A percentile compares a stretch with the other conserved stretches of the same genome.
Conservation (phyloP, 2,113 vertebrate genomes). For the Nematolebias whitei region DNA sequence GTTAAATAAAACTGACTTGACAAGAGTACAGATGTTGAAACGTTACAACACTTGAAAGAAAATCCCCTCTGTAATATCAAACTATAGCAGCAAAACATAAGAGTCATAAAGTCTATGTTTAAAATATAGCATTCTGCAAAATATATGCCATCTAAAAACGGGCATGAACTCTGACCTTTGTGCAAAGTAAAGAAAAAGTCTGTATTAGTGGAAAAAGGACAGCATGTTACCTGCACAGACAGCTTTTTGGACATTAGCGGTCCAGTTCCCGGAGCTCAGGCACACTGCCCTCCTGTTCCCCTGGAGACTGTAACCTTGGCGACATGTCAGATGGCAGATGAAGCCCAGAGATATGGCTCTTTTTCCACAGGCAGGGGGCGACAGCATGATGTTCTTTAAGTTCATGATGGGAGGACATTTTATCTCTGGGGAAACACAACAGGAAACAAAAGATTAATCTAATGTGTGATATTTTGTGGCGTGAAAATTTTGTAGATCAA, state of each 20-base stretch:
- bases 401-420: slow-evolving; percentile 82
- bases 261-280: slow-evolving; percentile 89
- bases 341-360: slow-evolving; percentile 79
- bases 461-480: neutral
- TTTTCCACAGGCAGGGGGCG: slow-evolving; percentile 84
- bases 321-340: slow-evolving; percentile 86
- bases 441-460: slow-evolving; percentile 26
- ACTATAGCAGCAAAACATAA: too few species aligned
- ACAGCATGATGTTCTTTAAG: slow-evolving; percentile 80
- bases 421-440: slow-evolving; percentile 79
- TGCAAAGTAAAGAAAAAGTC: neutral
- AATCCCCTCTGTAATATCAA: too few species aligned
- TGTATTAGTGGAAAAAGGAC: slow-evolving; percentile 1
- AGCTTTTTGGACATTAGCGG: slow-evolving; percentile 80
- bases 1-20: too few species aligned
- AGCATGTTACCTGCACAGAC: slow-evolving; percentile 86
- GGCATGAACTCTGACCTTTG: slow-evolving; percentile 11
- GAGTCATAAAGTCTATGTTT: too few species aligned
- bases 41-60: too few species aligned
- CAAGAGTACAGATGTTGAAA: too few species aligned
- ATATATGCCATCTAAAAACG: neutral
- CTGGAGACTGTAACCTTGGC: slow-evolving; percentile 84
- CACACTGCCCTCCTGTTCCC: slow-evolving; percentile 86
- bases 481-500: too few species aligned
- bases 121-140: too few species aligned